Conservation (phyloP, 2,113 vertebrate genomes). For the Forbesichthys agassizii region DNA sequence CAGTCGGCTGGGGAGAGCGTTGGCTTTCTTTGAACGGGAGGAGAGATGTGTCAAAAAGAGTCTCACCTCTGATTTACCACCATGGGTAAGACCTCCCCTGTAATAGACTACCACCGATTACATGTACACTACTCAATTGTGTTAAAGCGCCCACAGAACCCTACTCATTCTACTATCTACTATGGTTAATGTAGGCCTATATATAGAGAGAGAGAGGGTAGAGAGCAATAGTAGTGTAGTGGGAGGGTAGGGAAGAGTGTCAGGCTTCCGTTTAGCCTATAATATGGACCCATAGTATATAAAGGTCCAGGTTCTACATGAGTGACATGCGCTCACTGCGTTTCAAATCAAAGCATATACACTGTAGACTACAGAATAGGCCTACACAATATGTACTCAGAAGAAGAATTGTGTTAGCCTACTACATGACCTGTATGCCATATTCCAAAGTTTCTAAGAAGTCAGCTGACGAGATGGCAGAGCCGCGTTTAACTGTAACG, state of each 20-base stretch:
- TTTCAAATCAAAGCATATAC: too few species aligned
- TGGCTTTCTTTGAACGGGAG: slow-evolving; percentile 88
- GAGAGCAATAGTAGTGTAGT: too few species aligned
- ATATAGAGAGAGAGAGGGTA: too few species aligned
- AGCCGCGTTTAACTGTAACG: slow-evolving; percentile 60
- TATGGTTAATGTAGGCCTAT: too few species aligned
- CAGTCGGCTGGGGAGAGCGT: slow-evolving; percentile 79
- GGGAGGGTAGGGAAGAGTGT: too few species aligned
- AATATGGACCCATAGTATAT: too few species aligned
- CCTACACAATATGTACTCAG: too few species aligned
- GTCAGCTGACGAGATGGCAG: slow-evolving; percentile 48
- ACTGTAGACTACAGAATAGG: too few species aligned
- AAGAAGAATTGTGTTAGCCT: neutral
- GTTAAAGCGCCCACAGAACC: neutral
- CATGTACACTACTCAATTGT: neutral
- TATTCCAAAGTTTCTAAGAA: slow-evolving; percentile 58
- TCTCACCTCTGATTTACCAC: slow-evolving; percentile 84
- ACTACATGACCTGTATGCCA: slow-evolving; percentile 9
- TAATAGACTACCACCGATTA: neutral
- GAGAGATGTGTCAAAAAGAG: slow-evolving; percentile 79
- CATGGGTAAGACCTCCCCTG: slow-evolving; percentile 83
- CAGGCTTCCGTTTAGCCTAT: too few species aligned
- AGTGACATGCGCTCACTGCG: too few species aligned
- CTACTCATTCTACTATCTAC: too few species aligned
- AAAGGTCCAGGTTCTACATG: too few species aligned